These are phyloP conservation scores for Hetaerina titia DNA, from an alignment of 2,888 invertebrate genomes.

Conservation along the genomic window DNA sequence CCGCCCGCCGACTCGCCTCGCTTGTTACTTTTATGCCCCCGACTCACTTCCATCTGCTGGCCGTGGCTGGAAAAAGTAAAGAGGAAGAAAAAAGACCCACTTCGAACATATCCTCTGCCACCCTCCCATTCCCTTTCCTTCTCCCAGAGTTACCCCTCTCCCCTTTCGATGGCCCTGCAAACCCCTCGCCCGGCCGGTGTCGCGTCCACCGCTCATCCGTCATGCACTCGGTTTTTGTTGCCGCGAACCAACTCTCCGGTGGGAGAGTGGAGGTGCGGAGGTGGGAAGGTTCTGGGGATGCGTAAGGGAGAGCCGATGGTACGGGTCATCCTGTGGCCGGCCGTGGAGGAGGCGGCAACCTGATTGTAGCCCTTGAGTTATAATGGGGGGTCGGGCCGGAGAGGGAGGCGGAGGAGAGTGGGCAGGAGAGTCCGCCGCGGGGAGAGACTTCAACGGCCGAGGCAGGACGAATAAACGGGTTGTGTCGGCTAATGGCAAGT, in stretches of 20 bases:
- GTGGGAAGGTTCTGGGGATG: background rate
- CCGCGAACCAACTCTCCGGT: background rate
- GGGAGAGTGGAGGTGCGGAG: background rate
- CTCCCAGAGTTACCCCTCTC: background rate
- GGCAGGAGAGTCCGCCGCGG: background rate
- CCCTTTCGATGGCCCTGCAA: background rate
- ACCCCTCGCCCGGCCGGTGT: background rate
- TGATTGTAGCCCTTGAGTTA: slow-evolving; percentile 53
- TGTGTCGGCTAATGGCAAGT: slow-evolving; percentile 21
- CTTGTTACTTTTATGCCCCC: slow-evolving; percentile 5
- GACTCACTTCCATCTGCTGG: background rate
- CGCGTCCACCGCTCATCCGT: background rate
- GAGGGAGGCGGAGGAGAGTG: background rate
- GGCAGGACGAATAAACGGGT: slow-evolving; percentile 40
- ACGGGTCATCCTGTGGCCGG: background rate
- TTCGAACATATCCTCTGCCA: background rate
- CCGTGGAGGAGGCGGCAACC: slow-evolving; percentile 41
- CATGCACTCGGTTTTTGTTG: slow-evolving; percentile 17
- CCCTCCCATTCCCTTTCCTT: background rate
- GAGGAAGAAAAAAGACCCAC: background rate
- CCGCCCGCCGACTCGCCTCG: background rate
- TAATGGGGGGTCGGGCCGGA: background rate
- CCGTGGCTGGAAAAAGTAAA: background rate
- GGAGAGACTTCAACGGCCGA: slow-evolving; percentile 55
- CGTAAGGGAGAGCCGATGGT: background rate